Evolutionary conservation across 2,888 invertebrate species (phyloP), one percentile per base, ranked within the genome.

Genomic region (Archips xylosteana): DNA sequence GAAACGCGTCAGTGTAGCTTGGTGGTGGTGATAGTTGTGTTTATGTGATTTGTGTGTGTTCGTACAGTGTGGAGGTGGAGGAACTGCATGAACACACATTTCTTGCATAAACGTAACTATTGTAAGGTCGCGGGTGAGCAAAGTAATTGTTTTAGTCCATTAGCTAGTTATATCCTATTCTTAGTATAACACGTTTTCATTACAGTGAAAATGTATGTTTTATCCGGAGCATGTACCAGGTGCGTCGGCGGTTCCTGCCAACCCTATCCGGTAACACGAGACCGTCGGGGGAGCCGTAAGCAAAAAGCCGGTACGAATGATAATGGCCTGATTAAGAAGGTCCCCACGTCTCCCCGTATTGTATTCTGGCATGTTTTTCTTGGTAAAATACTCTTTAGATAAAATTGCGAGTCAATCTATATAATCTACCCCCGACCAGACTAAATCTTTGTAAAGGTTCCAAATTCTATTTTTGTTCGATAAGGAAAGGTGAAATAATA

Each of bases 281-380:
- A 67, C 61, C 64, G 74, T 51, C 69, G 49, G 54, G 65, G 76
- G 80, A 82, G 76, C 78, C 65, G 77, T 71, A 78, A 79, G 81
- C 81, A 82, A 82, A 84, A 85, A 80, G 82, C 85, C 81, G 84
- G 83, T 74, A 61, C 78, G 91, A 92, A 91, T 90, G 87, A 90
- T 90, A 91, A 92, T 89, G 80, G 86, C 85, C 89, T 91, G 88
- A 92, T 92, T 91, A 91, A 87, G 86, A 86, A 85, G 85, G 88
- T 87, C 89, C 88, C 88, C 87, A 88, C 87, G 84, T 83, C 77
- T 80, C 81, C 77, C 80, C 78, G 69, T 42, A 60, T 69, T 64
- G 68, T 69, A 45, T 47, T 51, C 34, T 36, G 47, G 66, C n/a
- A 57, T 72, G 71, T 71, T 68, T 42, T 65, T 45, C 36, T 45